A percentile compares a stretch with the other conserved stretches of the same genome.
Evolutionary conservation across 2,113 vertebrate genomes (phyloP).

Genomic region (Pelecanoides urinatrix): DNA sequence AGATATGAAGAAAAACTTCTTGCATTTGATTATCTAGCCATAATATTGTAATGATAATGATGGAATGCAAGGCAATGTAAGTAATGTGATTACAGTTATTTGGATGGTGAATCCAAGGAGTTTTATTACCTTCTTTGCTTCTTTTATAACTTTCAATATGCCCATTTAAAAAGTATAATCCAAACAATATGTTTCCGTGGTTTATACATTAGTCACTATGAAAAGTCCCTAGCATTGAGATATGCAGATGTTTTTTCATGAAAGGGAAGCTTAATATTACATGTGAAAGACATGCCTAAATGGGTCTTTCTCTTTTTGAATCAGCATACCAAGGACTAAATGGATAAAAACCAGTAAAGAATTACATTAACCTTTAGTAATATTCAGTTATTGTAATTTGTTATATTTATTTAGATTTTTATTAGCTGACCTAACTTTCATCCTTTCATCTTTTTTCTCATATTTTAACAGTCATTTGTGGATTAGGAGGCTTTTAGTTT

Average conservation of each 20-base stretch:
- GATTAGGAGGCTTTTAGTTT: conserved; percentile 6
- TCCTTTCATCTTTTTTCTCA: background rate
- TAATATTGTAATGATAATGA: conserved; percentile 44
- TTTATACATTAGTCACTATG: background rate
- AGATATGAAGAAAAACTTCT: conserved; percentile 46
- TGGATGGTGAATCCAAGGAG: background rate
- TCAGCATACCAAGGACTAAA: background rate
- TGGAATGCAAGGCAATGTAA: conserved; percentile 63
- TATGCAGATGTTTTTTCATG: background rate
- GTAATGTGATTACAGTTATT: conserved; percentile 43
- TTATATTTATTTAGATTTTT: background rate
- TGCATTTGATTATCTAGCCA: conserved; percentile 46
- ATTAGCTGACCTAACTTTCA: background rate
- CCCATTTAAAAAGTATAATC: conserved; percentile 36
- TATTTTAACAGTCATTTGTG: background rate
- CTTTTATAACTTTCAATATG: conserved; percentile 15
- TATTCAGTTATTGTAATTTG: background rate
- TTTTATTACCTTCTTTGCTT: conserved; percentile 25
- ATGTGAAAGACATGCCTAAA: background rate
- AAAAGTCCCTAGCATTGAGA: conserved; percentile 10
- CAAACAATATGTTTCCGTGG: background rate
- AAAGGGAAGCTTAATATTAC: background rate
- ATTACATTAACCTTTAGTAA: background rate
- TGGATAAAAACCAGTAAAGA: background rate
- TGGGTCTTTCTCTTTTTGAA: background rate